These are phyloP conservation scores for Asobara japonica DNA, from an alignment of 1,140 invertebrate genomes.

Conservation along the genomic window DNA sequence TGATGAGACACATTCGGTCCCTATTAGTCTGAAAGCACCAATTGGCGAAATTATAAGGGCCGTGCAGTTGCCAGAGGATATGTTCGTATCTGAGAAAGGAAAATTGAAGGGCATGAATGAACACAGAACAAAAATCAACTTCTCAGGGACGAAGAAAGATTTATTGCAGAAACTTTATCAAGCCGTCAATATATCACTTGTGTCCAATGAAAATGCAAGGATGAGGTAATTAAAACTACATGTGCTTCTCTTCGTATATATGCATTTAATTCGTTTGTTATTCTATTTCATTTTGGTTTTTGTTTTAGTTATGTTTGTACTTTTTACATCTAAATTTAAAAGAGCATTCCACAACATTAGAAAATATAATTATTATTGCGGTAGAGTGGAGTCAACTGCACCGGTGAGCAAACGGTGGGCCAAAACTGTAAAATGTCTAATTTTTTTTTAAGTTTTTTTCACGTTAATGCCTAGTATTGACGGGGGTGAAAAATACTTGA, in stretches of 20 bases:
- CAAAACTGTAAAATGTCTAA: no score
- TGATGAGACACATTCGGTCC: slow-evolving; percentile 54
- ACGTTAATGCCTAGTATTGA: no score
- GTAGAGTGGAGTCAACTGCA: no score
- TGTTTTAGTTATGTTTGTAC: no score
- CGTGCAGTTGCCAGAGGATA: slow-evolving; percentile 79
- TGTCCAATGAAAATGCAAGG: slow-evolving; percentile 71
- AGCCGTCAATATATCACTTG: slow-evolving; percentile 81
- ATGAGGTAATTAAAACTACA: slow-evolving; percentile 68
- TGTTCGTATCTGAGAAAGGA: slow-evolving; percentile 81
- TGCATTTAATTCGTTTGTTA: slow-evolving; percentile 31
- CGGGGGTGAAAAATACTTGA: no score
- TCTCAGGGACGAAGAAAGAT: slow-evolving; percentile 64
- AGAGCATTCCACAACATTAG: no score
- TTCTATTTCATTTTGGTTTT: no score
- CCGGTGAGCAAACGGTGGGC: no score
- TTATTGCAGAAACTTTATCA: slow-evolving; percentile 75
- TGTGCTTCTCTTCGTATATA: no score
- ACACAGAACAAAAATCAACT: slow-evolving; percentile 68
- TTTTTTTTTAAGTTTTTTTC: no score
- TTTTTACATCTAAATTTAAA: no score
- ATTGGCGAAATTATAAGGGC: slow-evolving; percentile 91
- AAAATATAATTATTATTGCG: no score
- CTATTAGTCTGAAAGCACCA: slow-evolving; percentile 79
- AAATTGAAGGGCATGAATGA: slow-evolving; percentile 93